Percentiles rank a stretch among this genome's conserved stretches.
phyloP scores from a whole-genome alignment of 2,113 vertebrate genomes.

The Tachysurus vachellii region DNA sequence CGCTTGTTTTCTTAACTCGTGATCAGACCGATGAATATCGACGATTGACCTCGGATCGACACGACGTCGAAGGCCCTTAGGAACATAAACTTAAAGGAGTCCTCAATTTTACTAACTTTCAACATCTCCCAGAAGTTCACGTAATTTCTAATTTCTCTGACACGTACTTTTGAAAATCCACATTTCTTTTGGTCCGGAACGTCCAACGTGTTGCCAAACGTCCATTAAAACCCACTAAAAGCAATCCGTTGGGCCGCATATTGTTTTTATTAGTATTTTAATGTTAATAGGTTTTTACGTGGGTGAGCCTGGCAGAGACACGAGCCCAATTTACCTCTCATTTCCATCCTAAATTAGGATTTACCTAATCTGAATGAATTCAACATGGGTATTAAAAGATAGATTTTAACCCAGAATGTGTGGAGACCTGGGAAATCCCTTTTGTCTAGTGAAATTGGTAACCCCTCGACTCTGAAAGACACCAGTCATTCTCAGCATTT shows the following conservation, averaged over 20 bases:
- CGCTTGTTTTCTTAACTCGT: background rate
- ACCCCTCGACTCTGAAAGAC: background rate
- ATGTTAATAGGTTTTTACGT: background rate
- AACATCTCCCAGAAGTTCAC: conserved; percentile 40
- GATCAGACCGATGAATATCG: conserved; percentile 41
- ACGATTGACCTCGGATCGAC: conserved; percentile 15
- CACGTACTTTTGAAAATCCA: background rate
- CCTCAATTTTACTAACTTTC: conserved; percentile 27
- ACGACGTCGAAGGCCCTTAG: conserved; percentile 43
- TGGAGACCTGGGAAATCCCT: background rate
- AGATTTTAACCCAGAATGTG: background rate
- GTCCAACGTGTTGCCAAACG: background rate
- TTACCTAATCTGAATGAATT: background rate
- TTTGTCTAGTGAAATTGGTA: background rate
- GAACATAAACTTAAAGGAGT: conserved; percentile 5
- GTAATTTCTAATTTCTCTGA: conserved; percentile 3
- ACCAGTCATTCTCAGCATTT: background rate
- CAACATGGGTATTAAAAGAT: background rate
- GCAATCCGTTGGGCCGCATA: background rate
- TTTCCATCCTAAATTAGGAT: background rate
- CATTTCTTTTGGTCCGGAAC: background rate
- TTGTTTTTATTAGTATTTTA: conserved; percentile 28
- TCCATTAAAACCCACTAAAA: conserved; percentile 1
- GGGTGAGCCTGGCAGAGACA: background rate
- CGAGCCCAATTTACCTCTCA: background rate